Conservation (phyloP, 1,140 invertebrate species). For the Sipha flava region DNA sequence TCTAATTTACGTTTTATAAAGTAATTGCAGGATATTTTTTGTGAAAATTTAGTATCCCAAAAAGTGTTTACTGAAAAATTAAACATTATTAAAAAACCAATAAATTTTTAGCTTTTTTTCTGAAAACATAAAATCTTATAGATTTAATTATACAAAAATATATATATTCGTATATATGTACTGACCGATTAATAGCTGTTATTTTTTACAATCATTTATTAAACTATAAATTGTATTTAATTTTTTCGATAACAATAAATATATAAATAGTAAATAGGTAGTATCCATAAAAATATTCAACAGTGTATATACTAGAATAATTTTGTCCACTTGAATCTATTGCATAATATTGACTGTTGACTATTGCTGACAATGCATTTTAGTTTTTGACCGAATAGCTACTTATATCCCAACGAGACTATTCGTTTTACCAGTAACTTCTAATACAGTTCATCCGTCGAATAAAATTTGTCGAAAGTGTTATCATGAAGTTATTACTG, state of each 20-base stretch:
- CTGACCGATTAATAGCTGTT: too few relatives aligned
- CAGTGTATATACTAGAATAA: not conserved
- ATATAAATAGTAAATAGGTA: not conserved
- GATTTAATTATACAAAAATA: too few relatives aligned
- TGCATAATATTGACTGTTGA: too few relatives aligned
- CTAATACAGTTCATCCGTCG: not conserved
- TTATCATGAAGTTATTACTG: constrained; percentile 3
- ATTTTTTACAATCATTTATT: too few relatives aligned
- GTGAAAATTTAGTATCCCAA: too few relatives aligned
- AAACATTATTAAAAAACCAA: too few relatives aligned
- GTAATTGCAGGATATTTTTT: too few relatives aligned
- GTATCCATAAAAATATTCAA: not conserved
- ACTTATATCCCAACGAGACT: not conserved
- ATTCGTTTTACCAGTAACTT: not conserved
- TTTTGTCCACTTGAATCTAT: not conserved
- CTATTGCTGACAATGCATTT: not conserved
- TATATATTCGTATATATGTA: too few relatives aligned
- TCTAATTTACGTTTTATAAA: too few relatives aligned
- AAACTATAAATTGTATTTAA: not conserved
- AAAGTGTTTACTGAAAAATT: too few relatives aligned
- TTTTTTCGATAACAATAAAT: not conserved
- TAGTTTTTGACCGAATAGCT: not conserved
- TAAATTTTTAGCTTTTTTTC: too few relatives aligned
- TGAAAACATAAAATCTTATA: too few relatives aligned
- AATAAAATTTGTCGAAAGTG: not conserved